Percentiles rank a stretch among this genome's conserved stretches.
phyloP scores from a whole-genome alignment of 2,888 invertebrate species.

The Margaritifera margaritifera region DNA sequence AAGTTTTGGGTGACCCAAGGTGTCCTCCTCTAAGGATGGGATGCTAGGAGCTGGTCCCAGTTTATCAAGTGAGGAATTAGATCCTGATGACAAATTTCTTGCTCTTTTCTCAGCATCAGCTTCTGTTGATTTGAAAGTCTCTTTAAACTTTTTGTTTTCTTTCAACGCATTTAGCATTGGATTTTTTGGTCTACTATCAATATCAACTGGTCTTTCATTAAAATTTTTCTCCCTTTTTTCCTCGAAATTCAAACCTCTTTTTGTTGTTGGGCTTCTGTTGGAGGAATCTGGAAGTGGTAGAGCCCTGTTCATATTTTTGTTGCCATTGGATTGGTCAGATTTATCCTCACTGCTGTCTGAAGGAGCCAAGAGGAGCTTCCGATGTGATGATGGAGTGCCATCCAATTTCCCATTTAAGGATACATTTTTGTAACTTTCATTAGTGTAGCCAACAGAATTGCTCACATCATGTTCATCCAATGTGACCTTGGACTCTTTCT shows the following conservation, averaged over 20 bases:
- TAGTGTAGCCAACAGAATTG: slow-evolving; percentile 29
- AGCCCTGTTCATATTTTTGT: not conserved
- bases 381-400: slow-evolving; percentile 33
- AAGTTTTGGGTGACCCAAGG: slow-evolving; percentile 39
- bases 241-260: no score
- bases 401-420: slow-evolving; percentile 4
- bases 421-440: slow-evolving; percentile 15
- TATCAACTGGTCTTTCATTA: slow-evolving; percentile 18
- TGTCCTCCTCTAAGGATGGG: slow-evolving; percentile 18
- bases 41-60: slow-evolving; percentile 36
- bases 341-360: slow-evolving; percentile 31
- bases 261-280: no score
- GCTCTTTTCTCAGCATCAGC: slow-evolving; percentile 56
- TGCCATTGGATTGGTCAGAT: not conserved
- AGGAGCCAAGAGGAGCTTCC: slow-evolving; percentile 30
- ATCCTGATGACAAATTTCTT: slow-evolving; percentile 47
- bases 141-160: slow-evolving; percentile 51
- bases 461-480: slow-evolving; percentile 20
- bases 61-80: slow-evolving; percentile 25
- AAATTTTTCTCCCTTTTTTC: not conserved
- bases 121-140: slow-evolving; percentile 50
- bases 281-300: not conserved
- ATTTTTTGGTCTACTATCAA: slow-evolving; percentile 32
- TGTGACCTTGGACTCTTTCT: slow-evolving; percentile 15
- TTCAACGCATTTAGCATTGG: slow-evolving; percentile 52